phyloP scores from a whole-genome alignment of 2,888 invertebrate species.

The Spisula solida region DNA sequence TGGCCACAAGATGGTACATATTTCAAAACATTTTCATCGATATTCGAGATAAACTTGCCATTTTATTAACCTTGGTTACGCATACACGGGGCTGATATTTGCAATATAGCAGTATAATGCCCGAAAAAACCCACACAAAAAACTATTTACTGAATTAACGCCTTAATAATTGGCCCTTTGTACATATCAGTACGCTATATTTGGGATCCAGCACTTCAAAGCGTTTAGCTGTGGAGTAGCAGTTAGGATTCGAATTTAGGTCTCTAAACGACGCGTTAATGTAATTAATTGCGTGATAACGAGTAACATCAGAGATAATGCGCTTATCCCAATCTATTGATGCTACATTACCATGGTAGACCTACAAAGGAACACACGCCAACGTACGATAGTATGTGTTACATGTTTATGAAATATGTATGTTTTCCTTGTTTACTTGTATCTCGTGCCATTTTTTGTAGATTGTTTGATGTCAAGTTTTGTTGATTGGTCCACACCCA shows the following conservation, averaged over 20 bases:
- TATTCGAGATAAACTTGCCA: no score
- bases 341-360: background rate
- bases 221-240: background rate
- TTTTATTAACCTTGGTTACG: no score
- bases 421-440: background rate
- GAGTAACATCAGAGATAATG: background rate
- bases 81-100: no score
- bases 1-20: no score
- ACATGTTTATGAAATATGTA: background rate
- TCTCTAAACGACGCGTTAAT: constrained; percentile 12
- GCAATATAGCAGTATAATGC: no score
- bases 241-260: background rate
- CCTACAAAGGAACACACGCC: background rate
- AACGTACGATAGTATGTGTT: background rate
- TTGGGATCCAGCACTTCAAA: background rate
- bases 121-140: no score
- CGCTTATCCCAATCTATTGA: background rate
- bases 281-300: background rate
- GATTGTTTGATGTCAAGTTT: background rate
- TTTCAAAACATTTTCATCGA: no score
- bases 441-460: background rate
- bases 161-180: background rate
- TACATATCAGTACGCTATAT: background rate
- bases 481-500: background rate
- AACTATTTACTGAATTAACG: no score